Conservation (phyloP, 2,888 invertebrate species). For the Napeogenes inachia region DNA sequence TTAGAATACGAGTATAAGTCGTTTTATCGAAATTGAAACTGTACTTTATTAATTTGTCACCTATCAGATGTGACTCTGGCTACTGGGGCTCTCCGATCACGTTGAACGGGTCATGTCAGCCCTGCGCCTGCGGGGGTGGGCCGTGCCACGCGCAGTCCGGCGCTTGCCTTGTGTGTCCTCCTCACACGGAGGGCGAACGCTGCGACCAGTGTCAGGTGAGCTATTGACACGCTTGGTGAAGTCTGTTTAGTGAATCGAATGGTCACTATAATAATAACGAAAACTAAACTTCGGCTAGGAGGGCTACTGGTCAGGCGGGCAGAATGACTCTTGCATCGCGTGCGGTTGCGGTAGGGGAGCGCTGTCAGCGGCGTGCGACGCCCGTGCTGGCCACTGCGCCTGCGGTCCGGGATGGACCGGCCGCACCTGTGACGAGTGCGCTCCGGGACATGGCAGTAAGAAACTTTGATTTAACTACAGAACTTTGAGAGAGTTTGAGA, state of each 20-base stretch:
- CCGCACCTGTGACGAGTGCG: constrained; percentile 83
- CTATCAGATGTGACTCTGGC: constrained; percentile 85
- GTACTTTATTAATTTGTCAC: constrained; percentile 2
- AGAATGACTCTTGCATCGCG: constrained; percentile 78
- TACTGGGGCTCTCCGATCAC: constrained; percentile 89
- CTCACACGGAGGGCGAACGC: constrained; percentile 80
- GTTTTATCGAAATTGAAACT: constrained; percentile 19
- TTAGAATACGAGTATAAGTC: too few species aligned
- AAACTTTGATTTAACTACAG: not conserved
- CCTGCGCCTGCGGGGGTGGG: constrained; percentile 91
- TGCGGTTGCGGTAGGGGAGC: constrained; percentile 90
- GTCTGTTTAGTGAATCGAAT: too few species aligned
- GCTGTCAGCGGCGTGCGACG: constrained; percentile 82
- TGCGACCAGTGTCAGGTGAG: constrained; percentile 79
- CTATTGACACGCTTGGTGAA: too few species aligned
- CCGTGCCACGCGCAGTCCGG: constrained; percentile 91
- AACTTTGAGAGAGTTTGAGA: too few species aligned
- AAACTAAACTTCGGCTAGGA: constrained; percentile 44
- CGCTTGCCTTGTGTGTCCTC: constrained; percentile 88
- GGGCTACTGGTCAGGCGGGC: constrained; percentile 76
- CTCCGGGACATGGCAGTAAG: constrained; percentile 57
- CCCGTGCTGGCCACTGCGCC: constrained; percentile 84
- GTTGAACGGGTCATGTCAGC: constrained; percentile 83
- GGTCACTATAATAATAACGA: not conserved
- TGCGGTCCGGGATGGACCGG: constrained; percentile 85